phyloP scores from a whole-genome alignment of 2,888 invertebrate species.

The Scrobipalpa atriplicella region DNA sequence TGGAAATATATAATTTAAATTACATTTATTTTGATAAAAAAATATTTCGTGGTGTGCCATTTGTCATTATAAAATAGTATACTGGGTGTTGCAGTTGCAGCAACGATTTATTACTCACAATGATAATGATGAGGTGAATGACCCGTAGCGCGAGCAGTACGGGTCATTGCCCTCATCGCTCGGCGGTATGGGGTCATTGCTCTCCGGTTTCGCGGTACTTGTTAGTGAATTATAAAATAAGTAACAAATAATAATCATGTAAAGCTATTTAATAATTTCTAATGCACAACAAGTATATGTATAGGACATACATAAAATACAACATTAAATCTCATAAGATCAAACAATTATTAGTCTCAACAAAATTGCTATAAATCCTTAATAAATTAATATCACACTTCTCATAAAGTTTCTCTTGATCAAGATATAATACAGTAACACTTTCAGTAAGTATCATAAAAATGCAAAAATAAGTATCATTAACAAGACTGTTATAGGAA shows the following conservation, averaged over 20 bases:
- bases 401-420: slow-evolving; percentile 72
- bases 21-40: too few relatives aligned
- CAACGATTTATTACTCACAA: too few relatives aligned
- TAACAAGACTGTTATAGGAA: slow-evolving; percentile 89
- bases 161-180: too few relatives aligned
- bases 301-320: slow-evolving; percentile 19
- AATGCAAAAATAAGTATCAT: slow-evolving; percentile 91
- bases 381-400: slow-evolving; percentile 79
- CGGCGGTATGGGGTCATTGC: too few relatives aligned
- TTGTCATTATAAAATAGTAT: not conserved
- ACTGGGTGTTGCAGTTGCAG: too few relatives aligned
- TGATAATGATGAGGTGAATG: too few relatives aligned
- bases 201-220: too few relatives aligned
- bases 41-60: too few relatives aligned
- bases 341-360: not conserved
- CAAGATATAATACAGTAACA: slow-evolving; percentile 60
- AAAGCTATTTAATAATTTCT: slow-evolving; percentile 29
- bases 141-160: too few relatives aligned
- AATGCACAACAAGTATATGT: slow-evolving; percentile 2
- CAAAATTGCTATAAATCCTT: slow-evolving; percentile 39
- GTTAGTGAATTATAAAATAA: too few relatives aligned
- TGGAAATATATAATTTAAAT: too few relatives aligned
- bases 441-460: slow-evolving; percentile 82
- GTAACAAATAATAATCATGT: slow-evolving; percentile 7
- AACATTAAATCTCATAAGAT: slow-evolving; percentile 19